These are phyloP conservation scores for Oryctes rhinoceros DNA, from an alignment of 1,140 invertebrate genomes.

Conservation along the genomic window DNA sequence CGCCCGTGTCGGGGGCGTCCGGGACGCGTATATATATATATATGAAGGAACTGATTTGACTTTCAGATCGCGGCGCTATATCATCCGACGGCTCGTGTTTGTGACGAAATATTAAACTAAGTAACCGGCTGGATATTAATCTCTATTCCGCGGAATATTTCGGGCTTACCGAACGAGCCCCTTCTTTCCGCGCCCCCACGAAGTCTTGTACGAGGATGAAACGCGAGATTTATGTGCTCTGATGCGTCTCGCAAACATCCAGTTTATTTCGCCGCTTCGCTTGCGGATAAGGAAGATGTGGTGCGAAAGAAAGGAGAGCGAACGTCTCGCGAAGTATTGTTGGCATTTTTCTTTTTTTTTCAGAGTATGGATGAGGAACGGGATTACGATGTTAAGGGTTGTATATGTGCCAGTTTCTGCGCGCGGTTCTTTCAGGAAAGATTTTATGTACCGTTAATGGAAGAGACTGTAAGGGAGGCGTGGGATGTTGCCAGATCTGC, in stretches of 20 bases:
- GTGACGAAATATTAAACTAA: conserved; percentile 34
- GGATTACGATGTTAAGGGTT: too few species aligned
- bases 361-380: too few species aligned
- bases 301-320: too few species aligned
- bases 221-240: background rate
- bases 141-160: conserved; percentile 24
- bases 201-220: background rate
- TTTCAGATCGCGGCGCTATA: conserved; percentile 32
- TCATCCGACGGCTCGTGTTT: conserved; percentile 7
- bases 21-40: background rate
- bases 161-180: background rate
- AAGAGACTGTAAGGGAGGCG: too few species aligned
- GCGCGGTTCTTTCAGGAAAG: too few species aligned
- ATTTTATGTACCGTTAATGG: too few species aligned
- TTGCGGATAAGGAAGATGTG: background rate
- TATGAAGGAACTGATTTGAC: conserved; percentile 20
- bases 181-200: background rate
- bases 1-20: background rate
- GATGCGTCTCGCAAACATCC: background rate
- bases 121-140: conserved; percentile 28
- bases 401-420: too few species aligned
- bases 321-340: too few species aligned
- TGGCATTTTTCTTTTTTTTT: too few species aligned
- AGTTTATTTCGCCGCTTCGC: background rate
- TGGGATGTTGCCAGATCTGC: too few species aligned